Percentiles rank a stretch among this genome's conserved stretches.
phyloP scores from a whole-genome alignment of 2,113 vertebrate species.

The Dicrurus megarhynchus region DNA sequence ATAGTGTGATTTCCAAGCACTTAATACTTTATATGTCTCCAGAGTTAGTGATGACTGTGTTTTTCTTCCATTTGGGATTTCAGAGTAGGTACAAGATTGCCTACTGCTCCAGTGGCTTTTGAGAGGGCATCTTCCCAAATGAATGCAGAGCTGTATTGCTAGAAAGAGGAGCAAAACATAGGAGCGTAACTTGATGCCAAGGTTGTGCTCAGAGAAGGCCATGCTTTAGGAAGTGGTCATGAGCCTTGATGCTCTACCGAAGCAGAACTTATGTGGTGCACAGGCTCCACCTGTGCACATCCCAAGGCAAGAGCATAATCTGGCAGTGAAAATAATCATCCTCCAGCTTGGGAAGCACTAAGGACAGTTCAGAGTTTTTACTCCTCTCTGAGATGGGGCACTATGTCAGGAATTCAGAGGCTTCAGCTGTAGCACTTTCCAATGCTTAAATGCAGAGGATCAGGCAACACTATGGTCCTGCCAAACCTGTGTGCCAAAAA shows the following conservation, averaged over 20 bases:
- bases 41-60: neutral
- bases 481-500: neutral
- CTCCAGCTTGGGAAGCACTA: neutral
- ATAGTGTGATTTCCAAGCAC: neutral
- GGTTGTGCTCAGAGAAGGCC: neutral
- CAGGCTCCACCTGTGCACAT: neutral
- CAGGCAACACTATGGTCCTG: accelerated
- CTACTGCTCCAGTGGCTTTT: neutral
- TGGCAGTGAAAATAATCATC: neutral
- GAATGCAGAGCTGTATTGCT: neutral
- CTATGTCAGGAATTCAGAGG: neutral
- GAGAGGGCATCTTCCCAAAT: neutral
- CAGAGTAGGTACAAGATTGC: neutral
- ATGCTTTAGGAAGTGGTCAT: neutral
- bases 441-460: neutral
- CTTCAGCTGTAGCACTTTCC: neutral
- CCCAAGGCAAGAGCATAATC: neutral
- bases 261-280: neutral
- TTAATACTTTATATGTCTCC: neutral
- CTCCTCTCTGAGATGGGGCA: neutral
- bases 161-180: neutral
- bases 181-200: neutral
- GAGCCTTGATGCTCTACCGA: neutral
- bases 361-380: neutral
- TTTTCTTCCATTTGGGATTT: neutral